Percentiles rank a stretch among this genome's conserved stretches.
Conservation (phyloP, 1,140 invertebrate species). For the Anadara kagoshimensis region DNA sequence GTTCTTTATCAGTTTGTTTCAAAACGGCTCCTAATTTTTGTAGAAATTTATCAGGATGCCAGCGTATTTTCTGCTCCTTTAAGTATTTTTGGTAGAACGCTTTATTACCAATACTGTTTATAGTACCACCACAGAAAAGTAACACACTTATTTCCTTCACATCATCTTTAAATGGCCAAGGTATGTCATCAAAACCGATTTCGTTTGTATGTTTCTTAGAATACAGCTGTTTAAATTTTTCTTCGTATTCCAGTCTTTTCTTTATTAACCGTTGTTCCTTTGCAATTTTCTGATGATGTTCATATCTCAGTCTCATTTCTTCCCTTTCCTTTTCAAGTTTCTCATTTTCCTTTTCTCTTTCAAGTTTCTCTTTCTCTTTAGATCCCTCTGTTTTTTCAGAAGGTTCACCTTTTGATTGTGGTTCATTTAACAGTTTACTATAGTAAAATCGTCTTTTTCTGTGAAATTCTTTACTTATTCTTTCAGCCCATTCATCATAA, state of each 20-base stretch:
- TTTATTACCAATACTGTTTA: slow-evolving; percentile 16
- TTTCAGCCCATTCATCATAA: slow-evolving; percentile 55
- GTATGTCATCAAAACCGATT: slow-evolving; percentile 57
- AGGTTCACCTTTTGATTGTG: slow-evolving; percentile 1
- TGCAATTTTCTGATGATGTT: slow-evolving; percentile 41
- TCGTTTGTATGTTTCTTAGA: slow-evolving; percentile 6
- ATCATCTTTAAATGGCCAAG: slow-evolving; percentile 57
- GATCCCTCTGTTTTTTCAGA: slow-evolving; percentile 14
- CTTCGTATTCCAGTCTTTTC: slow-evolving; percentile 48
- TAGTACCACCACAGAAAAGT: slow-evolving; percentile 34
- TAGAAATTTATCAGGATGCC: slow-evolving; percentile 70
- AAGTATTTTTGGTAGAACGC: slow-evolving; percentile 55
- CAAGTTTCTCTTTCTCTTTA: not conserved
- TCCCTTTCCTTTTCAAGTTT: slow-evolving; percentile 7
- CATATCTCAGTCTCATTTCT: slow-evolving; percentile 50
- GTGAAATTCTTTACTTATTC: slow-evolving; percentile 43
- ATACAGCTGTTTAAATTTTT: slow-evolving; percentile 34
- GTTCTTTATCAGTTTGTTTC: slow-evolving; percentile 46
- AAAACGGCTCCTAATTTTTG: slow-evolving; percentile 61
- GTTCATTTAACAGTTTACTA: no score
- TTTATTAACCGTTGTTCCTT: slow-evolving; percentile 26
- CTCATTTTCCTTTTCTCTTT: slow-evolving; percentile 12
- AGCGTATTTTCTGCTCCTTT: slow-evolving; percentile 60
- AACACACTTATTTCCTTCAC: slow-evolving; percentile 46
- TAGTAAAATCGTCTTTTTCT: slow-evolving; percentile 4